A percentile compares a stretch with the other conserved stretches of the same genome.
phyloP scores from a whole-genome alignment of 2,888 invertebrate species.

The Epiperipatus broadwayi region DNA sequence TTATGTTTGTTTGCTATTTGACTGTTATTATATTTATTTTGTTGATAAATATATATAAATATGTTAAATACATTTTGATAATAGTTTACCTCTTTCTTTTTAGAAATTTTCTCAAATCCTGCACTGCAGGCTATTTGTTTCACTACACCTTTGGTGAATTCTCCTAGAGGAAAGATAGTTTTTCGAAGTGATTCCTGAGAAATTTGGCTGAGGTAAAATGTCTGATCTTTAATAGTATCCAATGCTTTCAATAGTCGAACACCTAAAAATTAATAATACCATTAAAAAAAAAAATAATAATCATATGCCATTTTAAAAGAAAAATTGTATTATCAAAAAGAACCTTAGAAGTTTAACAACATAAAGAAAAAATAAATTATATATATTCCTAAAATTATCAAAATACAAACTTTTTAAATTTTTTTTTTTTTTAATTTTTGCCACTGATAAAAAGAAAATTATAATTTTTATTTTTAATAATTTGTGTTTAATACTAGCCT shows the following conservation, averaged over 20 bases:
- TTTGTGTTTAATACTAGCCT: no score
- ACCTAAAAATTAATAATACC: constrained; percentile 34
- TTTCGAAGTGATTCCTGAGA: constrained; percentile 49
- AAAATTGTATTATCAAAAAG: no score
- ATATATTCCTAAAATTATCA: no score
- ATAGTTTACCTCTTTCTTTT: constrained; percentile 41
- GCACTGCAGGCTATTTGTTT: constrained; percentile 51
- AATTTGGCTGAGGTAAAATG: constrained; percentile 76
- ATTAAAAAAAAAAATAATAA: background rate
- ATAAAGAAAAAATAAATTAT: no score
- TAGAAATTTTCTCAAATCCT: constrained; percentile 44
- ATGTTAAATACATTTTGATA: no score
- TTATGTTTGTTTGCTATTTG: no score
- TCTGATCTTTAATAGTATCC: constrained; percentile 75
- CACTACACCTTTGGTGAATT: constrained; percentile 51
- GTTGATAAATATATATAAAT: background rate
- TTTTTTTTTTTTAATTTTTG: no score
- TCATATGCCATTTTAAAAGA: background rate
- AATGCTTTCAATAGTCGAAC: constrained; percentile 47
- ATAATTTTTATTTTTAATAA: no score
- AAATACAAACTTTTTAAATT: no score
- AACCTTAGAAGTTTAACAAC: no score
- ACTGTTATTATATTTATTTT: no score
- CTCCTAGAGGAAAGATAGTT: constrained; percentile 79
- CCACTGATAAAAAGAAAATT: no score